A percentile compares a stretch with the other conserved stretches of the same genome.
Evolutionary conservation across 1,140 invertebrate genomes (phyloP).

Genomic region (Magallana ariakensis): DNA sequence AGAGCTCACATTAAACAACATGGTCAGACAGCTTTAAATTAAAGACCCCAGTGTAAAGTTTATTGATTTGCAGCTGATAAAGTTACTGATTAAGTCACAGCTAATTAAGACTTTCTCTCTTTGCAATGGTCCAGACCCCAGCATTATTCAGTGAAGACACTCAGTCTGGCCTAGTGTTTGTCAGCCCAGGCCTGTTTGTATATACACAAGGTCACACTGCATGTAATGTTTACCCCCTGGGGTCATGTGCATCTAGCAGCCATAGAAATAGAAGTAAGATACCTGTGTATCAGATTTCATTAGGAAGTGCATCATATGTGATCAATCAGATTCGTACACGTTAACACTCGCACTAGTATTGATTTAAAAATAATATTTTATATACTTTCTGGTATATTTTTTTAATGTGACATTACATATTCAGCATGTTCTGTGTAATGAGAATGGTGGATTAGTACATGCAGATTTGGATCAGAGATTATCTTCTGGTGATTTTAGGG

Average conservation of each 20-base stretch:
- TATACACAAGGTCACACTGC: background rate
- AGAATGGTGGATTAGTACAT: background rate
- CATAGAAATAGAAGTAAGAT: background rate
- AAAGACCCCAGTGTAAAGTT: too few species aligned
- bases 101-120: background rate
- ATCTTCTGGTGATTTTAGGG: conserved; percentile 78
- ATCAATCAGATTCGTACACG: background rate
- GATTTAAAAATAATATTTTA: background rate
- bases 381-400: too few species aligned
- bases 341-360: background rate
- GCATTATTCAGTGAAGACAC: background rate
- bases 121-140: background rate
- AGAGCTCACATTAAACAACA: too few species aligned
- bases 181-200: background rate
- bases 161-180: background rate
- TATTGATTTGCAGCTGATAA: too few species aligned
- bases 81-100: too few species aligned
- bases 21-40: too few species aligned
- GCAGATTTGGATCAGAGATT: background rate
- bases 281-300: background rate
- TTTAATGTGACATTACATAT: too few species aligned
- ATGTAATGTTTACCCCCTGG: background rate
- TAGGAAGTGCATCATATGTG: background rate
- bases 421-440: background rate
- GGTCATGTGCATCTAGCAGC: background rate